A percentile compares a stretch with the other conserved stretches of the same genome.
phyloP scores from a whole-genome alignment of 2,888 invertebrate species.

The Acleris sparsana region DNA sequence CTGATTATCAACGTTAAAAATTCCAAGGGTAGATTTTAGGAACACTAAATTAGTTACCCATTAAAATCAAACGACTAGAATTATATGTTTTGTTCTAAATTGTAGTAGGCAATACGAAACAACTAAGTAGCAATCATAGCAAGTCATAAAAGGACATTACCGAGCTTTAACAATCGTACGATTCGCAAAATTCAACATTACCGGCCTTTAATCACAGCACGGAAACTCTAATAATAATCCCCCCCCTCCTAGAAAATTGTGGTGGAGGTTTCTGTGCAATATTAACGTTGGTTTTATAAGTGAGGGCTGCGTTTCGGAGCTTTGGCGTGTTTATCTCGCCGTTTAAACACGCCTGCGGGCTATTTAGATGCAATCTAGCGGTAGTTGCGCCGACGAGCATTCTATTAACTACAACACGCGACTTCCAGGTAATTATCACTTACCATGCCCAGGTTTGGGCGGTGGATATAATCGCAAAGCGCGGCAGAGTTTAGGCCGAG shows the following conservation, averaged over 20 bases:
- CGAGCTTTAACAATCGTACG: constrained; percentile 20
- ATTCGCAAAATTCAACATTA: constrained; percentile 11
- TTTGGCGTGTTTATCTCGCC: constrained; percentile 52
- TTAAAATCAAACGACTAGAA: no score
- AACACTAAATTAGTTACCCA: no score
- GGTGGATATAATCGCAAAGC: neutral
- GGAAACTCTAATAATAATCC: neutral
- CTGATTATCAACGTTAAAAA: no score
- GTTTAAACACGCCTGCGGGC: constrained; percentile 51
- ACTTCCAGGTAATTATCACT: constrained; percentile 46
- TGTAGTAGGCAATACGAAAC: neutral
- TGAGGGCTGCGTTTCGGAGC: constrained; percentile 36
- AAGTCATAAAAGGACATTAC: constrained; percentile 6
- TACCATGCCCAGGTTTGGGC: constrained; percentile 25
- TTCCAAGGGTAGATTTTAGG: no score
- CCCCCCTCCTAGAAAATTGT: constrained; percentile 21
- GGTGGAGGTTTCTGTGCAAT: constrained; percentile 24
- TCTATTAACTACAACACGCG: constrained; percentile 58
- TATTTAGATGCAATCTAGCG: constrained; percentile 67
- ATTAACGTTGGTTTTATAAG: constrained; percentile 27
- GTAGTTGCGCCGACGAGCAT: constrained; percentile 44
- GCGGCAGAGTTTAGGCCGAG: no score
- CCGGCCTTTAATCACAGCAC: constrained; percentile 8
- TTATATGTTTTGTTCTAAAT: neutral
- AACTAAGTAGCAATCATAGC: neutral